phyloP scores from a whole-genome alignment of 2,797 vertebrate species.

The Strix occidentalis region DNA sequence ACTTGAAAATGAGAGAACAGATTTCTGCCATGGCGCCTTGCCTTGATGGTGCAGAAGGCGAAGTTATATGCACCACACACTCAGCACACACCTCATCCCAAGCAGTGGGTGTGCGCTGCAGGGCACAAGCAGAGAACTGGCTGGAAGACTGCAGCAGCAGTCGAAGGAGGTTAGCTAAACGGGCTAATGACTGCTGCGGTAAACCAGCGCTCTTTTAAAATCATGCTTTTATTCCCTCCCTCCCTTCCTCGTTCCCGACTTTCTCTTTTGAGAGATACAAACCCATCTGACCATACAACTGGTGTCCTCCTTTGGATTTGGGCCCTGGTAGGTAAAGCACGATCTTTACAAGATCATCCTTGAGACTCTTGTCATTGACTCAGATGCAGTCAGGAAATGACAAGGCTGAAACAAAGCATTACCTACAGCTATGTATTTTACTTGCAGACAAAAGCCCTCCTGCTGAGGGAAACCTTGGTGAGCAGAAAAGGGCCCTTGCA shows the following conservation, averaged over 20 bases:
- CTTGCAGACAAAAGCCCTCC: not conserved
- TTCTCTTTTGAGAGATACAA: not conserved
- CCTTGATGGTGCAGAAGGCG: not conserved
- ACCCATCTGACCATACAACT: not conserved
- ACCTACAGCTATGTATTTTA: not conserved
- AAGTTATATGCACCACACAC: fast-evolving
- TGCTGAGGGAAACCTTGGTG: not conserved
- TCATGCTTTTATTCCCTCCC: not conserved
- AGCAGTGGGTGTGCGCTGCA: not conserved
- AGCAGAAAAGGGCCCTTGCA: not conserved
- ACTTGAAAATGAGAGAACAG: not conserved
- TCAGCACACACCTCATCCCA: not conserved
- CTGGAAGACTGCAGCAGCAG: not conserved
- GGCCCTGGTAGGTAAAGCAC: not conserved
- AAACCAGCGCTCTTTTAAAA: not conserved
- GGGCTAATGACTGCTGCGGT: not conserved
- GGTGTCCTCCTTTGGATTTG: not conserved
- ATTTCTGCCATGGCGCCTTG: not conserved
- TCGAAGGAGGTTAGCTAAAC: not conserved
- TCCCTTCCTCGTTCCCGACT: not conserved
- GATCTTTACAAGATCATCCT: not conserved
- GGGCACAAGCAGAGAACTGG: not conserved
- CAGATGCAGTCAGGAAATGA: not conserved
- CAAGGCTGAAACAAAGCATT: not conserved
- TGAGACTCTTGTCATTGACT: not conserved